Evolutionary conservation across 2,888 invertebrate species (phyloP).

Genomic region (Ectobius pallidus): DNA sequence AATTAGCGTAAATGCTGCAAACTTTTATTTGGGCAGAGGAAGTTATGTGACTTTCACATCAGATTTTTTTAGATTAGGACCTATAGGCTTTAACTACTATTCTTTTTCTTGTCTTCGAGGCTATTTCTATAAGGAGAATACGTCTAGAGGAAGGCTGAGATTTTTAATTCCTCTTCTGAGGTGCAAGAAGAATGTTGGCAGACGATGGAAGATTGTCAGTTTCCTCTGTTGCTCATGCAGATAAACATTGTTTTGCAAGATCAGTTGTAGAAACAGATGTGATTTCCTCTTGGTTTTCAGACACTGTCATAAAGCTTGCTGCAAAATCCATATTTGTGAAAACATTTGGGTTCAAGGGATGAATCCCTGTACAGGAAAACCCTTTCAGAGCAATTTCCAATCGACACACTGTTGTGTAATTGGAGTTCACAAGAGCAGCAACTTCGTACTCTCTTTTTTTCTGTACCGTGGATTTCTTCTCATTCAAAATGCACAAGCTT

Average conservation of each 20-base stretch:
- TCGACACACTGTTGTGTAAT: slow-evolving; percentile 40
- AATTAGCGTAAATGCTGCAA: no score
- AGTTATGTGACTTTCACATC: no score
- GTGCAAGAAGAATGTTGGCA: background rate
- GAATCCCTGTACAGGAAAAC: slow-evolving; percentile 26
- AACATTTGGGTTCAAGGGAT: slow-evolving; percentile 14
- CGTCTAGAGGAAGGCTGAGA: slow-evolving; percentile 26
- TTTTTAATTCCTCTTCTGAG: background rate
- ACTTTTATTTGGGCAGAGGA: no score
- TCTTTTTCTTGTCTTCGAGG: background rate
- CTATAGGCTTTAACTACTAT: background rate
- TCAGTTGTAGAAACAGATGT: background rate
- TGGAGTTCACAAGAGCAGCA: slow-evolving; percentile 39
- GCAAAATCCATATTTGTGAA: slow-evolving; percentile 22
- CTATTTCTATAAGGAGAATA: slow-evolving; percentile 18
- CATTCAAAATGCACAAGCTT: slow-evolving; percentile 35
- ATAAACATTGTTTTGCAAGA: background rate
- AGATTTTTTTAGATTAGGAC: no score
- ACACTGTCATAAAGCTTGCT: background rate
- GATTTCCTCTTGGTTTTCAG: background rate
- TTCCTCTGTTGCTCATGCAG: background rate
- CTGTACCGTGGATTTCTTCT: slow-evolving; percentile 37
- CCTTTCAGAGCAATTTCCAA: slow-evolving; percentile 33
- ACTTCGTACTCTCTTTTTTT: slow-evolving; percentile 42
- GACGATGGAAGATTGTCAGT: background rate